phyloP scores from a whole-genome alignment of 2,888 invertebrate genomes.

The Merodon equestris region DNA sequence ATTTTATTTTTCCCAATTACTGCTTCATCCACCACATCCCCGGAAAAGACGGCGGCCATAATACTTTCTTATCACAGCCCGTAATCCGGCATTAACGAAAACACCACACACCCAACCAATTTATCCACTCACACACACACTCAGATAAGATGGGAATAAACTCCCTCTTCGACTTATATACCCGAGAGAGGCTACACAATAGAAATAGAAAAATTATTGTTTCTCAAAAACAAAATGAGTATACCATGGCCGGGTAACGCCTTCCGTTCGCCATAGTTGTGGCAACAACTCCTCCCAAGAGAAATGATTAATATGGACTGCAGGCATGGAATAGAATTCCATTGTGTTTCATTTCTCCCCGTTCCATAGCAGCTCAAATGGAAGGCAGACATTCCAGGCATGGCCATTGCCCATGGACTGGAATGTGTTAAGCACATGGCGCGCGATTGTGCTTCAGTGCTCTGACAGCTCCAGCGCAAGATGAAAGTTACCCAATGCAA shows the following conservation, averaged over 20 bases:
- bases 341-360: constrained; percentile 8
- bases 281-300: constrained; percentile 51
- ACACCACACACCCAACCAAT: constrained; percentile 20
- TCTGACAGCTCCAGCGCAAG: constrained; percentile 56
- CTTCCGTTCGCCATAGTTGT: constrained; percentile 59
- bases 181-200: neutral
- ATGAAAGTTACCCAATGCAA: constrained; percentile 46
- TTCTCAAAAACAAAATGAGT: constrained; percentile 31
- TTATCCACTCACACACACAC: neutral
- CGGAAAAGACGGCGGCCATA: constrained; percentile 65
- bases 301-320: constrained; percentile 55
- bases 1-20: too few species aligned
- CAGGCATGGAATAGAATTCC: constrained; percentile 36
- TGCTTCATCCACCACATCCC: constrained; percentile 23
- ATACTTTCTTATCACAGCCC: constrained; percentile 60
- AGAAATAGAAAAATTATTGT: constrained; percentile 49
- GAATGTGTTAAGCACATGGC: constrained; percentile 54
- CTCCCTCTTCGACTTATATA: constrained; percentile 34
- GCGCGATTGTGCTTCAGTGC: neutral
- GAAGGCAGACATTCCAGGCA: constrained; percentile 35
- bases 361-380: constrained; percentile 12
- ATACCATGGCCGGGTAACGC: constrained; percentile 43
- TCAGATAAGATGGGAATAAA: constrained; percentile 9
- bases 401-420: constrained; percentile 51
- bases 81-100: constrained; percentile 48